Conservation (phyloP, 2,113 vertebrate species). For the Myiagra hebetior region DNA sequence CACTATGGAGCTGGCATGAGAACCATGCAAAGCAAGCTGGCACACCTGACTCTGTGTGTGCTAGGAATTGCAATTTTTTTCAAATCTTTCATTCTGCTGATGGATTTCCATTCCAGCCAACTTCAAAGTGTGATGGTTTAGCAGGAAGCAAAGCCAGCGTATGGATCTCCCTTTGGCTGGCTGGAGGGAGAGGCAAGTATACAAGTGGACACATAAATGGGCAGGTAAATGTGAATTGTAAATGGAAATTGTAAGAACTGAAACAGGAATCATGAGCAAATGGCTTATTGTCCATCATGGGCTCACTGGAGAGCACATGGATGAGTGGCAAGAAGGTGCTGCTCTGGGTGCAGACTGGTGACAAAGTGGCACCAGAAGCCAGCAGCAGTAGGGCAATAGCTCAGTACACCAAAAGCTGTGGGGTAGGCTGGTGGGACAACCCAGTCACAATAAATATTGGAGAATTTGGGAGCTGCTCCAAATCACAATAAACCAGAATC, state of each 20-base stretch:
- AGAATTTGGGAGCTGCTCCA: neutral
- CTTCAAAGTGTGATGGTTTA: neutral
- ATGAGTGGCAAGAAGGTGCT: neutral
- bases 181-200: neutral
- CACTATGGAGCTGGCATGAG: neutral
- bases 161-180: neutral
- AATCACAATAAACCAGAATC: neutral
- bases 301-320: neutral
- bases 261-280: neutral
- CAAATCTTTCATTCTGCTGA: neutral
- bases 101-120: neutral
- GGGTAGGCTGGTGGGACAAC: neutral
- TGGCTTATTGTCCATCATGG: neutral
- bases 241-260: neutral
- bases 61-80: neutral
- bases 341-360: neutral
- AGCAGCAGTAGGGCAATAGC: neutral
- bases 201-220: neutral
- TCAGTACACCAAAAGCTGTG: neutral
- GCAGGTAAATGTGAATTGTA: neutral
- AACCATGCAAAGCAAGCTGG: fast-evolving
- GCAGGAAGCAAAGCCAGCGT: neutral
- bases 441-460: neutral
- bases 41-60: neutral
- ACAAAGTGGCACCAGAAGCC: neutral